Percentiles rank a stretch among this genome's conserved stretches.
These are phyloP conservation scores for Quadroppia sp. DNA, from an alignment of 2,888 invertebrate species.

Conservation along the genomic window DNA sequence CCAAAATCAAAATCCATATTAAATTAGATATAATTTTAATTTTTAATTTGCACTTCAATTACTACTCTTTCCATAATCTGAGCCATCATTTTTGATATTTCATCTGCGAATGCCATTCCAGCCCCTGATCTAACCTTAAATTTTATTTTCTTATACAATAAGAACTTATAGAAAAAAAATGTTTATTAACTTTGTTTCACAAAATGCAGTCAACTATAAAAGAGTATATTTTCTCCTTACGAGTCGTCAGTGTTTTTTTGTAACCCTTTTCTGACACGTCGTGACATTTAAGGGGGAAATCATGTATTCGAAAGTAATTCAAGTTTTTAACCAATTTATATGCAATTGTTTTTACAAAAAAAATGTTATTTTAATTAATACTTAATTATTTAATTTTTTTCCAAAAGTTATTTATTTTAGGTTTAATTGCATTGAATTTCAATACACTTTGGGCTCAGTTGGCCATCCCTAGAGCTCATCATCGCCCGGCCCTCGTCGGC, in stretches of 20 bases:
- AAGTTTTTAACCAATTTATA: neutral
- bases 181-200: neutral
- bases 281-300: neutral
- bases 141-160: neutral
- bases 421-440: neutral
- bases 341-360: neutral
- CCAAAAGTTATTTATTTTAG: neutral
- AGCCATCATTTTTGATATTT: too few species aligned
- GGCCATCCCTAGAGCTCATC: neutral
- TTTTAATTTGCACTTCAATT: neutral
- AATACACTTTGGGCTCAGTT: neutral
- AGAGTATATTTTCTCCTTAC: neutral
- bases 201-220: neutral
- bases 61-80: too few species aligned
- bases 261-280: neutral
- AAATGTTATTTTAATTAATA: neutral
- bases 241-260: neutral
- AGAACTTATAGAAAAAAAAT: neutral
- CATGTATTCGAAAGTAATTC: conserved; percentile 13
- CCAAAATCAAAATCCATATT: neutral
- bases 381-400: too few species aligned
- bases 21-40: neutral
- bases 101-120: too few species aligned
- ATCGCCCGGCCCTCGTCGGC: neutral
- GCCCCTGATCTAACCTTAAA: neutral